These are phyloP conservation scores for Rallus crepitans DNA, from an alignment of 2,797 vertebrate species.

Conservation along the genomic window DNA sequence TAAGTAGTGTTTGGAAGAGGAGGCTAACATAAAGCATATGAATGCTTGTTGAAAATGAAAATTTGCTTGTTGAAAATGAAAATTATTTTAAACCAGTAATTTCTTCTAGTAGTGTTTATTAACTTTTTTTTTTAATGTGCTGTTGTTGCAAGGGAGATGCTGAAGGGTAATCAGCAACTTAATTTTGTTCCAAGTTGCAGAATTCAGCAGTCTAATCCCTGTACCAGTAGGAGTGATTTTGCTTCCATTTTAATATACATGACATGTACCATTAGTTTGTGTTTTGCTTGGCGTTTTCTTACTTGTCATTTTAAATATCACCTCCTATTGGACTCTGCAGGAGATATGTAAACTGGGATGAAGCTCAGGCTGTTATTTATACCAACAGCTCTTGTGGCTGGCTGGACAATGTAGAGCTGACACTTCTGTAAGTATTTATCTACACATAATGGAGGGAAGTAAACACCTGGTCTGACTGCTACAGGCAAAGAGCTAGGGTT, in stretches of 20 bases:
- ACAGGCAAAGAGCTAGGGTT: neutral
- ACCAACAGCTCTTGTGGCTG: neutral
- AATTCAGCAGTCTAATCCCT: neutral
- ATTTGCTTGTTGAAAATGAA: neutral
- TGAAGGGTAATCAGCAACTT: neutral
- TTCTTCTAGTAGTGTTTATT: neutral
- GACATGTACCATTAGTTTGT: neutral
- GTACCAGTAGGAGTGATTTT: neutral
- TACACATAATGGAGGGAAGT: neutral
- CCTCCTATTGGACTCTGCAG: neutral
- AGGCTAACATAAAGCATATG: neutral
- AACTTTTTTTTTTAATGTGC: neutral
- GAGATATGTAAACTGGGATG: neutral
- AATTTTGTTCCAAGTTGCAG: neutral
- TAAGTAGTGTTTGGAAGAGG: neutral
- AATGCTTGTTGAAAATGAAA: neutral
- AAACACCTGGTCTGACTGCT: neutral
- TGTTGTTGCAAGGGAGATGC: neutral
- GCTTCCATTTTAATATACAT: fast-evolving
- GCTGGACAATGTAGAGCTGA: slow-evolving; percentile 26
- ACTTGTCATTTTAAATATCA: neutral
- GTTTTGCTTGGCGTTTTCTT: neutral
- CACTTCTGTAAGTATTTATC: neutral
- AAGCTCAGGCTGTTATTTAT: neutral
- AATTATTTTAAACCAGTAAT: neutral